Percentiles rank a stretch among this genome's conserved stretches.
These are phyloP conservation scores for Scomber colias DNA, from an alignment of 2,113 vertebrate species.

Conservation along the genomic window DNA sequence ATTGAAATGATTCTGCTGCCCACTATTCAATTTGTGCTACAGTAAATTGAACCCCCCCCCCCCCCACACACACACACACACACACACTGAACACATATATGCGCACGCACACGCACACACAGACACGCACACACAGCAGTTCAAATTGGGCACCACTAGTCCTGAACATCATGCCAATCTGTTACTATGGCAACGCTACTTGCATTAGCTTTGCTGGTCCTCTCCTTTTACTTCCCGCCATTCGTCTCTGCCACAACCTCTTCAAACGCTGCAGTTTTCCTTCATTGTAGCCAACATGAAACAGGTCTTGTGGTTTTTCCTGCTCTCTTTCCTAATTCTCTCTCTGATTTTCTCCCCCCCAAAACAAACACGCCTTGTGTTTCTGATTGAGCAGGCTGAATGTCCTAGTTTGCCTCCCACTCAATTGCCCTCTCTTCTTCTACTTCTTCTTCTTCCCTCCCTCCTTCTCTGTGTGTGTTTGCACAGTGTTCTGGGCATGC, in stretches of 20 bases:
- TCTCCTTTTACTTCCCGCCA: slow-evolving; percentile 49
- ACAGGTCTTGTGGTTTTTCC: slow-evolving; percentile 50
- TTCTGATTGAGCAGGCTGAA: slow-evolving; percentile 48
- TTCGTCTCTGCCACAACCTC: slow-evolving; percentile 56
- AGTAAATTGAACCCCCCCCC: neutral
- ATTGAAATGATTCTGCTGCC: neutral
- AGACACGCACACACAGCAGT: slow-evolving; percentile 46
- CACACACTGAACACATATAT: neutral
- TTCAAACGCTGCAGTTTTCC: slow-evolving; percentile 55
- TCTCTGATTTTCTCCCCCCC: slow-evolving; percentile 21
- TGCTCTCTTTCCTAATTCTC: slow-evolving; percentile 51
- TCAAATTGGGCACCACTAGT: slow-evolving; percentile 42
- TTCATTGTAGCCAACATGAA: slow-evolving; percentile 54
- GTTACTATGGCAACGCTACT: slow-evolving; percentile 79
- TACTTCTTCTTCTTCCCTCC: slow-evolving; percentile 6
- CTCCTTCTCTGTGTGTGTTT: slow-evolving; percentile 50
- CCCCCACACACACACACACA: neutral
- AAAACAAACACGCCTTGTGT: slow-evolving; percentile 66
- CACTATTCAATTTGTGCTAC: slow-evolving; percentile 1
- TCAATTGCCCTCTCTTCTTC: slow-evolving; percentile 50
- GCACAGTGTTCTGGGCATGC: slow-evolving; percentile 57
- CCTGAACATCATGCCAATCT: slow-evolving; percentile 72
- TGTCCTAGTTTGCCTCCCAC: slow-evolving; percentile 44
- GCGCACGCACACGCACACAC: slow-evolving; percentile 34
- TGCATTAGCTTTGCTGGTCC: slow-evolving; percentile 56